Percentiles rank a stretch among this genome's conserved stretches.
phyloP scores from a whole-genome alignment of 2,888 invertebrate species.

The Eupithecia abbreviata region DNA sequence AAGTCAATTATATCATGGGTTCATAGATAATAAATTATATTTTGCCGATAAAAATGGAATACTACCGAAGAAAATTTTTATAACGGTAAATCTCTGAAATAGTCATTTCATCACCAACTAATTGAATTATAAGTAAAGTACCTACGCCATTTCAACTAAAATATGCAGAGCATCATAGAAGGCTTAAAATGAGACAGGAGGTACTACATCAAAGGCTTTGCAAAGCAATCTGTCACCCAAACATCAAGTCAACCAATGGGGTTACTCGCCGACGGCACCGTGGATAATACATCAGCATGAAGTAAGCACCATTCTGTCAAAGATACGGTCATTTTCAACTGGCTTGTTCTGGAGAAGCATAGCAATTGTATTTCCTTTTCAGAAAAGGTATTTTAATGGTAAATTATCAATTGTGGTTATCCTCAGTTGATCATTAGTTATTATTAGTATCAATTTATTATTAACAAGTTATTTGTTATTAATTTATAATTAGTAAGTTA shows the following conservation, averaged over 20 bases:
- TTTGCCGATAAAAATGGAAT: too few relatives aligned
- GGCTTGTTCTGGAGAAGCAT: not conserved
- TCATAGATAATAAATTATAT: too few relatives aligned
- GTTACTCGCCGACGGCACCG: too few relatives aligned
- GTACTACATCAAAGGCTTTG: slow-evolving; percentile 14
- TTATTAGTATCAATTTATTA: too few relatives aligned
- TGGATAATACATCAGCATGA: not conserved
- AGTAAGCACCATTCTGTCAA: not conserved
- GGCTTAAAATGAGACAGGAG: slow-evolving; percentile 10
- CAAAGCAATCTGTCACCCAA: slow-evolving; percentile 15
- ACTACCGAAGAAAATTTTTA: too few relatives aligned
- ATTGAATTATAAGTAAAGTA: not conserved
- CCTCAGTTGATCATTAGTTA: too few relatives aligned
- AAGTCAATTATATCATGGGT: too few relatives aligned
- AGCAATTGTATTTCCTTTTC: not conserved
- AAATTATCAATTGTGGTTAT: not conserved
- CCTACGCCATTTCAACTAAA: not conserved
- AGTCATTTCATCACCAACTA: not conserved
- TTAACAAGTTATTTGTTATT: too few relatives aligned
- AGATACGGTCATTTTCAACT: not conserved
- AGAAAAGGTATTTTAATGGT: not conserved
- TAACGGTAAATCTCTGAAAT: not conserved
- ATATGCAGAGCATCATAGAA: not conserved
- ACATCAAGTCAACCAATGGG: slow-evolving; percentile 13
- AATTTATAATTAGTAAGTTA: too few relatives aligned